A percentile compares a stretch with the other conserved stretches of the same genome.
phyloP scores from a whole-genome alignment of 2,113 vertebrate species.

The Bothrops jararaca region DNA sequence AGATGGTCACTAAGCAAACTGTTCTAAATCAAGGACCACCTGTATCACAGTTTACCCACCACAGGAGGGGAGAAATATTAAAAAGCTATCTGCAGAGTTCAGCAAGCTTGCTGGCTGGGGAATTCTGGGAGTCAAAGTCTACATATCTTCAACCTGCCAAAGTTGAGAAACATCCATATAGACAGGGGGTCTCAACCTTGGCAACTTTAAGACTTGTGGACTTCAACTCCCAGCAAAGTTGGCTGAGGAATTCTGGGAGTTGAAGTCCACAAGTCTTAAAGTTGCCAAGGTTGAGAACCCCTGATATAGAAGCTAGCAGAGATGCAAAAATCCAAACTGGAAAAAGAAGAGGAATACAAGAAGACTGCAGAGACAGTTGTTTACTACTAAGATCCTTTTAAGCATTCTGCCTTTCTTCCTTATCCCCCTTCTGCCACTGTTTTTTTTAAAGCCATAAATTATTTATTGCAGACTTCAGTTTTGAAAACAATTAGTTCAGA shows the following conservation, averaged over 20 bases:
- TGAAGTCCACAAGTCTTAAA: background rate
- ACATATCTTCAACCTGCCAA: no score
- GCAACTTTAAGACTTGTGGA: no score
- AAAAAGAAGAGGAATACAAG: background rate
- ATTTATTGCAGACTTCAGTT: conserved; percentile 30
- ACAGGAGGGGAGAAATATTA: background rate
- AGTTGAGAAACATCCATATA: no score
- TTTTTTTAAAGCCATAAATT: conserved; percentile 20
- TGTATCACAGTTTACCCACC: background rate
- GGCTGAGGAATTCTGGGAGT: background rate
- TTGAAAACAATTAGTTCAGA: conserved; percentile 10
- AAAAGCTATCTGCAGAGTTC: background rate
- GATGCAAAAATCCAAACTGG: background rate
- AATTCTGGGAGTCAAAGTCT: no score
- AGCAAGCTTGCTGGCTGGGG: no score
- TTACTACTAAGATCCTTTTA: background rate
- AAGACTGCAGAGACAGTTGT: background rate
- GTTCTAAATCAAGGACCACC: background rate
- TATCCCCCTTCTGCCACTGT: background rate
- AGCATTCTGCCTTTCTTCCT: background rate
- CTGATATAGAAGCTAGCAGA: conserved; percentile 14
- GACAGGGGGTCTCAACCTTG: no score
- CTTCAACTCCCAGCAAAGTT: no score
- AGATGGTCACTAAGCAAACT: background rate
- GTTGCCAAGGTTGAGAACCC: background rate